A percentile compares a stretch with the other conserved stretches of the same genome.
These are phyloP conservation scores for Podiceps cristatus DNA, from an alignment of 2,113 vertebrate genomes.

Conservation along the genomic window DNA sequence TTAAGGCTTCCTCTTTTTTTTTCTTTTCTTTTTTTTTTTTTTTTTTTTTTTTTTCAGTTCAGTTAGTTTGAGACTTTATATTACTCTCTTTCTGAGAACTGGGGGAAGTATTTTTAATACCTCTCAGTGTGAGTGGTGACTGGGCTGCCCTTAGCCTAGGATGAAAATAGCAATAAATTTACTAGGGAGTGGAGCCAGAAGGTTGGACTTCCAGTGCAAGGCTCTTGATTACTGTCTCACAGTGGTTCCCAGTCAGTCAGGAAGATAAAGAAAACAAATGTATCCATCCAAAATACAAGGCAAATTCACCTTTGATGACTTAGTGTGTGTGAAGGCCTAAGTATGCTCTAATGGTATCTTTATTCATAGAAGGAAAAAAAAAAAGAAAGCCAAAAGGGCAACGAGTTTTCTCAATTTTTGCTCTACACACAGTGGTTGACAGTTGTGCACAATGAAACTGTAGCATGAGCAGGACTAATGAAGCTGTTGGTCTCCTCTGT, in stretches of 20 bases:
- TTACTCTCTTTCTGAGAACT: slow-evolving; percentile 64
- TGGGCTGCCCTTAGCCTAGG: slow-evolving; percentile 47
- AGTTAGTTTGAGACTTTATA: slow-evolving; percentile 48
- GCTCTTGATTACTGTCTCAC: background rate
- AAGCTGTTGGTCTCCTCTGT: accelerated
- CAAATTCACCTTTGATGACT: background rate
- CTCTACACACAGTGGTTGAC: background rate
- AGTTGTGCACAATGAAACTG: background rate
- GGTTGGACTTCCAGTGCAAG: background rate
- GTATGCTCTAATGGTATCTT: background rate
- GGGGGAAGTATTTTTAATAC: slow-evolving; percentile 49
- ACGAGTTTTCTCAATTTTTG: background rate
- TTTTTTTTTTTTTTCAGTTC: background rate
- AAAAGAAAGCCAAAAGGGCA: background rate
- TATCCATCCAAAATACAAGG: background rate
- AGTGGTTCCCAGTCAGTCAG: background rate
- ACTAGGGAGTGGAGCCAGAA: slow-evolving; percentile 31
- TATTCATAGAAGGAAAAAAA: background rate
- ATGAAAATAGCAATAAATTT: slow-evolving; percentile 43
- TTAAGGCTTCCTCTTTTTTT: slow-evolving; percentile 39
- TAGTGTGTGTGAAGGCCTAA: background rate
- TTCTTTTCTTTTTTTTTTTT: background rate
- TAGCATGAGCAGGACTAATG: background rate
- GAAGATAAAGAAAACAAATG: background rate
- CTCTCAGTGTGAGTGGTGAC: background rate